phyloP scores from a whole-genome alignment of 2,888 invertebrate species.

The Drosophila austrosaltans region DNA sequence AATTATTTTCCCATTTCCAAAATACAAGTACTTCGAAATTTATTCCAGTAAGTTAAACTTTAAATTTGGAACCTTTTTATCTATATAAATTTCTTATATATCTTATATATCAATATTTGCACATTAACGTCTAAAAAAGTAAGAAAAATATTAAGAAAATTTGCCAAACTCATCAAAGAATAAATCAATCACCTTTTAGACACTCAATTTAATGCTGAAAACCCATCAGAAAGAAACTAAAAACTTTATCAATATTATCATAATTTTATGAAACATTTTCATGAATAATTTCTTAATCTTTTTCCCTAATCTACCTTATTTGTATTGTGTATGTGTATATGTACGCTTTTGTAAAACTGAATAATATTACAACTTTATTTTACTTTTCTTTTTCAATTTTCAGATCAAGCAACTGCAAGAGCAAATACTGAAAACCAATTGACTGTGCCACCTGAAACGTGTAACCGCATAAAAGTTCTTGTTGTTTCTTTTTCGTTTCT shows the following conservation, averaged over 20 bases:
- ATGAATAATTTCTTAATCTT: constrained; percentile 3
- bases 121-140: too few relatives aligned
- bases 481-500: constrained; percentile 4
- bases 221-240: background rate
- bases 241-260: background rate
- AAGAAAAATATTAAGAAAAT: too few relatives aligned
- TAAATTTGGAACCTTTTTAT: too few relatives aligned
- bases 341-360: constrained; percentile 1
- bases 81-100: too few relatives aligned
- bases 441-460: constrained; percentile 42
- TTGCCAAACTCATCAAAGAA: too few relatives aligned
- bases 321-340: background rate
- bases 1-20: too few relatives aligned
- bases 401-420: constrained; percentile 27
- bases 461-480: constrained; percentile 28
- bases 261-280: background rate
- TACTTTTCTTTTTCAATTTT: constrained; percentile 5
- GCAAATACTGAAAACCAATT: constrained; percentile 38
- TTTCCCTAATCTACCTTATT: background rate
- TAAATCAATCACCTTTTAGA: too few relatives aligned
- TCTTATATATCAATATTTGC: too few relatives aligned
- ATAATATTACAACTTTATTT: constrained; percentile 15
- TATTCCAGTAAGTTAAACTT: too few relatives aligned
- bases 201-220: too few relatives aligned
- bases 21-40: too few relatives aligned